Evolutionary conservation across 2,888 invertebrate genomes (phyloP).

Genomic region (Arge pagana): DNA sequence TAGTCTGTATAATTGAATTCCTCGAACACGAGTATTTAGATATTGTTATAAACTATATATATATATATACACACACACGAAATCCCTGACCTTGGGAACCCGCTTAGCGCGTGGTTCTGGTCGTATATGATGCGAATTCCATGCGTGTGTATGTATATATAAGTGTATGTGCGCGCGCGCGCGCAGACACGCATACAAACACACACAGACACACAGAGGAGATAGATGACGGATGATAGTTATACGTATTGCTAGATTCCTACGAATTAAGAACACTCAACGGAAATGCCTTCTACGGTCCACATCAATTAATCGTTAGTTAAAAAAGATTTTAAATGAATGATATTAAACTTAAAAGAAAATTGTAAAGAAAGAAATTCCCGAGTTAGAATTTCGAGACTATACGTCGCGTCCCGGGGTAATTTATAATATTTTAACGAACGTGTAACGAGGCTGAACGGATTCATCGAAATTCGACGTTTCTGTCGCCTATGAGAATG

Average conservation of each 20-base stretch:
- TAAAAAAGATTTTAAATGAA: constrained; percentile 2
- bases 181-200: constrained; percentile 23
- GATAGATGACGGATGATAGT: constrained; percentile 27
- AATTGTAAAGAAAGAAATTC: constrained; percentile 10
- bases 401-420: not conserved
- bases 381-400: constrained; percentile 7
- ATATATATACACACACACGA: not conserved
- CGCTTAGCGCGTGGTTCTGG: not conserved
- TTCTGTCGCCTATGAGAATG: too few relatives aligned
- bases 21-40: not conserved
- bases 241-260: constrained; percentile 2
- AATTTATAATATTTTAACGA: not conserved
- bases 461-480: too few relatives aligned
- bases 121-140: too few relatives aligned
- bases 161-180: constrained; percentile 16
- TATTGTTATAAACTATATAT: not conserved
- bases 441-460: not conserved
- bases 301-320: constrained; percentile 26
- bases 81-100: too few relatives aligned
- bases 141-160: constrained; percentile 1
- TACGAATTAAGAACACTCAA: constrained; percentile 32
- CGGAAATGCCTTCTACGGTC: constrained; percentile 41
- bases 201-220: constrained; percentile 27
- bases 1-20: too few relatives aligned
- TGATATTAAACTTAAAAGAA: not conserved